Conservation (phyloP, 2,113 vertebrate genomes). For the Chloroceryle aenea region DNA sequence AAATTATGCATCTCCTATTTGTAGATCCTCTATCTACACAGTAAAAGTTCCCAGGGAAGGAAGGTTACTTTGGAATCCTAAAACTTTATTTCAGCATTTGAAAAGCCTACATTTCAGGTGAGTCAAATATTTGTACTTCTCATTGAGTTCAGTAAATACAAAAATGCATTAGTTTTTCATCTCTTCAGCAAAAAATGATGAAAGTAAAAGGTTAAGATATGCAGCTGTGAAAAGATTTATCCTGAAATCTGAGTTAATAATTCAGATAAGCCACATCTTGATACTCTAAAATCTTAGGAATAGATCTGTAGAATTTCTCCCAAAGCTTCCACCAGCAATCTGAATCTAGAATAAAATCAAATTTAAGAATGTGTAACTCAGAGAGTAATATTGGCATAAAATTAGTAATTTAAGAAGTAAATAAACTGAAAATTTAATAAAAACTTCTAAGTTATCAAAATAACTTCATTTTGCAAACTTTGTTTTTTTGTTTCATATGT, state of each 20-base stretch:
- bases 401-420: background rate
- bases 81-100: background rate
- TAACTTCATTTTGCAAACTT: background rate
- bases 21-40: background rate
- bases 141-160: background rate
- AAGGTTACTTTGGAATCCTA: background rate
- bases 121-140: background rate
- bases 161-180: background rate
- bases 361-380: background rate
- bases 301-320: background rate
- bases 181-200: background rate
- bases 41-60: background rate
- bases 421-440: background rate
- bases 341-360: background rate
- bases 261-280: background rate
- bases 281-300: background rate
- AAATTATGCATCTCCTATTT: background rate
- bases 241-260: background rate
- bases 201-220: background rate
- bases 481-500: background rate
- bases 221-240: background rate
- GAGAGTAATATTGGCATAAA: background rate
- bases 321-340: background rate
- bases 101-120: background rate
- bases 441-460: background rate